Evolutionary conservation across 2,113 vertebrate species (phyloP).

Genomic region (Octodon degus): DNA sequence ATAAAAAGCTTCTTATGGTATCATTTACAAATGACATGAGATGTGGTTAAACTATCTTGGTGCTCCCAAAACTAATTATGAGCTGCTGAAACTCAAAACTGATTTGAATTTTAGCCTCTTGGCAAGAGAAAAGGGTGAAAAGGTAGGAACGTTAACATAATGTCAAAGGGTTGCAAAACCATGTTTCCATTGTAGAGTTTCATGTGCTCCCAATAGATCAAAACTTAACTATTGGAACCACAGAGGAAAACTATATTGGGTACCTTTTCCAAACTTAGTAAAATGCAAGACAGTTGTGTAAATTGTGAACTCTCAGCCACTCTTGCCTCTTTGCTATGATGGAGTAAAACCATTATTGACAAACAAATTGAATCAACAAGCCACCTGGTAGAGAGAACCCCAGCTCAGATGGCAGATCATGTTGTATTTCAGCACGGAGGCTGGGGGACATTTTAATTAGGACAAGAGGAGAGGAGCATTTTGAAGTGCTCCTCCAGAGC

Average conservation of each 20-base stretch:
- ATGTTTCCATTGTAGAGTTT: not conserved
- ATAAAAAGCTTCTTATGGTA: not conserved
- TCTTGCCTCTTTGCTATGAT: not conserved
- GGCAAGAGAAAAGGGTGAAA: not conserved
- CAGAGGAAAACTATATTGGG: not conserved
- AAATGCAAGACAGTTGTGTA: not conserved
- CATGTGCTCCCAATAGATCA: not conserved
- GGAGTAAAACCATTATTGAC: conserved; percentile 10
- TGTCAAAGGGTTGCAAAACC: not conserved
- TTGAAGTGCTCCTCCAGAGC: not conserved
- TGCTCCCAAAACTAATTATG: not conserved
- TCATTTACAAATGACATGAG: conserved; percentile 1
- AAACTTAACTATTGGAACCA: not conserved
- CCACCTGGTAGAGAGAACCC: not conserved
- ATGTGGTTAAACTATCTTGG: not conserved
- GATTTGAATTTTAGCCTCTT: not conserved
- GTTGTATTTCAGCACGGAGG: not conserved
- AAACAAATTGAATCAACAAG: conserved; percentile 28
- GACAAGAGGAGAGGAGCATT: not conserved
- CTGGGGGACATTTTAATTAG: not conserved
- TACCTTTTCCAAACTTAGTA: not conserved
- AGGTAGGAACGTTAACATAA: not conserved
- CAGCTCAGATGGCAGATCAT: not conserved
- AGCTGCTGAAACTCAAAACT: conserved; percentile 25
- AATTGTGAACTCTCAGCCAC: not conserved